phyloP scores from a whole-genome alignment of 1,140 invertebrate genomes.

The Lepidurus apus region DNA sequence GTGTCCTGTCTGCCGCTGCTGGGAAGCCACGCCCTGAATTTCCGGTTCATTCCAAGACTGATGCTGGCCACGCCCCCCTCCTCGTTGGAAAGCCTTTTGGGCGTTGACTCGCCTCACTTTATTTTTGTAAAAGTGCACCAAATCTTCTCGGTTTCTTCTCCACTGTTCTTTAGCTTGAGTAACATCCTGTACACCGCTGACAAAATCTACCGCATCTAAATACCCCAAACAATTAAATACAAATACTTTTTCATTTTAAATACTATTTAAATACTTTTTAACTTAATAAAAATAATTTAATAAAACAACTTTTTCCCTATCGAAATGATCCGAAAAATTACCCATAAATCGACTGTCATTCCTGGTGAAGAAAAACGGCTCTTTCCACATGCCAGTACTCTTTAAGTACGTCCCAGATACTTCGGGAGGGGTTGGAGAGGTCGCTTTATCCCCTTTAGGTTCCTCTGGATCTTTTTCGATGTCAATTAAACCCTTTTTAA shows the following conservation, averaged over 20 bases:
- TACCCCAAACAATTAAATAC: background rate
- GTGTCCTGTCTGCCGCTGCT: background rate
- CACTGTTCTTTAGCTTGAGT: background rate
- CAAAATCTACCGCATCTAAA: constrained; percentile 26
- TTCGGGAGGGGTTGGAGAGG: too few relatives aligned
- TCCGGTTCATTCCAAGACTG: background rate
- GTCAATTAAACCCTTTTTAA: background rate
- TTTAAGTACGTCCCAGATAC: background rate
- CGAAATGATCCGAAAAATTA: background rate
- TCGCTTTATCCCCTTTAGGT: background rate
- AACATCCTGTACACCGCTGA: background rate
- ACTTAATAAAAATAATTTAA: too few relatives aligned
- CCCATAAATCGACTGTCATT: constrained; percentile 24
- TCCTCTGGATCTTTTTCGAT: background rate
- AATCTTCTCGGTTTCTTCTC: background rate
- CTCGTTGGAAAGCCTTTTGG: background rate
- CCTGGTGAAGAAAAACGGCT: constrained; percentile 25
- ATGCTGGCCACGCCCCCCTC: background rate
- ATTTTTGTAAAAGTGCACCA: constrained; percentile 29
- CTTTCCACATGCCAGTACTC: constrained; percentile 29
- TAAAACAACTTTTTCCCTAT: too few relatives aligned
- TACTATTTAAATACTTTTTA: too few relatives aligned
- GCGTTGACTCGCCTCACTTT: constrained; percentile 23
- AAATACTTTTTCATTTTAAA: background rate
- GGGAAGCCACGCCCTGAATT: background rate